Evolutionary conservation across 2,888 invertebrate genomes (phyloP), one percentile per base, ranked within the genome.

Genomic region (Baccha elongata): DNA sequence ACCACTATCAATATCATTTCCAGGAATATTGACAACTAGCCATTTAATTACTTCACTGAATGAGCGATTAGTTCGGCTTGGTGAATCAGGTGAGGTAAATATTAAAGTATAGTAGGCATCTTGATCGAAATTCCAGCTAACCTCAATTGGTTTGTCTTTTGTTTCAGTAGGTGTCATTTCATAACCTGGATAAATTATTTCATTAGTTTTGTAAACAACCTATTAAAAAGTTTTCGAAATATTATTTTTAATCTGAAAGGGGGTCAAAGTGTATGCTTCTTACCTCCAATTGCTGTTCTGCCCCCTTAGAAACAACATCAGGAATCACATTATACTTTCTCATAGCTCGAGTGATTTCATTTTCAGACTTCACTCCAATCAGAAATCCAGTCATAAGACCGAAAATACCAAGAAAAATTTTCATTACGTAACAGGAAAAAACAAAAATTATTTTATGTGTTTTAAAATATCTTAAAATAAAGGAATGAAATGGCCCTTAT

Each of bases 21-120:
- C 52, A 19, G 52, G 52, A 35, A 53, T 53, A 19, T 53, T 53
- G n/a, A 35, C 52, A 32, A 53, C 19, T 3, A 53, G 19, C 52
- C 52, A 53, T 35, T 53, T 53, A 2, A 53, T 53, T 5, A 53
- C 52, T 53, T 53, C 52, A 0, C 32, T 3, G 3, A 4, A 3
- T 4, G 26, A 3, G 26, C 19, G 32, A 3, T 53, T 32, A 1
- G 32, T n/a, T 17, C 32, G 52, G 35, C 19, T 53, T 17, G 52
- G 52, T 35, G n/a, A 32, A 19, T 53, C 52, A 1, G 52, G 52
- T 19, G 32, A 11, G 1, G 32, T 53, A 7, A 53, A 35, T 3
- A 53, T 53, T 11, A 53, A 19, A 35, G 52, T 53, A 35, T 53
- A 53, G 8, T 3, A 53, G 0, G 11, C n/a, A n/a, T 53, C 17